Evolutionary conservation across 2,797 vertebrate species (phyloP).

Genomic region (Sternotherus odoratus): DNA sequence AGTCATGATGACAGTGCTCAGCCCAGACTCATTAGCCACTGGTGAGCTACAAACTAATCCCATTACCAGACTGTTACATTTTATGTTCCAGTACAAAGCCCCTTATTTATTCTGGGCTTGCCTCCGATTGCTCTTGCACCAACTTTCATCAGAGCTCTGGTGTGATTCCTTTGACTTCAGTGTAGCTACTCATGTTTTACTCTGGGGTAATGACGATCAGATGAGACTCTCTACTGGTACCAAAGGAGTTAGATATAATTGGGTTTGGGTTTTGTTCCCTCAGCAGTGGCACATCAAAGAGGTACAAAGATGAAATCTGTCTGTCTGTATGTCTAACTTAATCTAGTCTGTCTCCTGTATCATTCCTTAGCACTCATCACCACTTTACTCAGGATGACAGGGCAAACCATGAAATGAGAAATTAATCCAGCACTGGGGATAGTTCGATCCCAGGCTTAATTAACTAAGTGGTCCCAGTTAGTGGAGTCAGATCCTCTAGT

Average conservation of each 20-base stretch:
- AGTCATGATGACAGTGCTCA: not conserved
- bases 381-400: not conserved
- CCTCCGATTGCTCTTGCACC: not conserved
- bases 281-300: not conserved
- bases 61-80: not conserved
- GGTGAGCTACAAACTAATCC: not conserved
- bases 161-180: not conserved
- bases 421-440: slow-evolving; percentile 53
- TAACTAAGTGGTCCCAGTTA: slow-evolving; percentile 52
- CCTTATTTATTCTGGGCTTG: not conserved
- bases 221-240: not conserved
- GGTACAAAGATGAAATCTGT: not conserved
- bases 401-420: slow-evolving; percentile 37
- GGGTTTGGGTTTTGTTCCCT: not conserved
- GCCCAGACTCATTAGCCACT: not conserved
- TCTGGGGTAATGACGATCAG: not conserved
- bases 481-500: slow-evolving; percentile 17
- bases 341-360: not conserved
- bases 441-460: slow-evolving; percentile 49
- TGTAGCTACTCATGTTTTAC: not conserved
- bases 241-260: not conserved
- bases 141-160: not conserved
- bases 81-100: not conserved
- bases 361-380: slow-evolving; percentile 22
- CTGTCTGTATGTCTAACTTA: not conserved